These are phyloP conservation scores for Glaucopsyche alexis DNA, from an alignment of 2,888 invertebrate species.

Conservation along the genomic window DNA sequence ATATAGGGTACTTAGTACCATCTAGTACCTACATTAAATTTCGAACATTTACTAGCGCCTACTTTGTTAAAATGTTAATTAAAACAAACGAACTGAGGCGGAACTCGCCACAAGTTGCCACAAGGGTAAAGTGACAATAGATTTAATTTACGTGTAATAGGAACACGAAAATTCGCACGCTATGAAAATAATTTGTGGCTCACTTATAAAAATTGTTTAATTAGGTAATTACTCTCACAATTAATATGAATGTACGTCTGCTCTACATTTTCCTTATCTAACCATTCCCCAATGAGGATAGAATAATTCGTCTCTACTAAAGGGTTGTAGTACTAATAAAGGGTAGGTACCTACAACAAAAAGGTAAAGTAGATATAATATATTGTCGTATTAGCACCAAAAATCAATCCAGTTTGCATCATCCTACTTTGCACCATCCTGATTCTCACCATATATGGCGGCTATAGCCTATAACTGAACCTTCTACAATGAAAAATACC, in stretches of 20 bases:
- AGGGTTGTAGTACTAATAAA: no score
- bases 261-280: not conserved
- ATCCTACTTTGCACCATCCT: no score
- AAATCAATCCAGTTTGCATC: no score
- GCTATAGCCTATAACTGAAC: no score
- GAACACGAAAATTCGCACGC: not conserved
- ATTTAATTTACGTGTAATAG: not conserved
- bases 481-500: no score
- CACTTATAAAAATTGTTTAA: not conserved
- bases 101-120: not conserved
- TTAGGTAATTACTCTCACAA: not conserved
- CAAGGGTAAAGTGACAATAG: constrained; percentile 11
- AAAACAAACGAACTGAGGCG: not conserved
- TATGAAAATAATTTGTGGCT: not conserved
- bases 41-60: not conserved
- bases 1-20: no score
- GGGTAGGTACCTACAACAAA: no score
- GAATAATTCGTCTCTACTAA: no score
- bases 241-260: not conserved
- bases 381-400: no score
- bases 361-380: no score
- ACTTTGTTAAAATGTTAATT: not conserved
- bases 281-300: no score
- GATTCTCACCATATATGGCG: no score
- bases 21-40: not conserved